Evolutionary conservation across 2,888 invertebrate genomes (phyloP), one percentile per base, ranked within the genome.

Genomic region (Eupeodes luniger): DNA sequence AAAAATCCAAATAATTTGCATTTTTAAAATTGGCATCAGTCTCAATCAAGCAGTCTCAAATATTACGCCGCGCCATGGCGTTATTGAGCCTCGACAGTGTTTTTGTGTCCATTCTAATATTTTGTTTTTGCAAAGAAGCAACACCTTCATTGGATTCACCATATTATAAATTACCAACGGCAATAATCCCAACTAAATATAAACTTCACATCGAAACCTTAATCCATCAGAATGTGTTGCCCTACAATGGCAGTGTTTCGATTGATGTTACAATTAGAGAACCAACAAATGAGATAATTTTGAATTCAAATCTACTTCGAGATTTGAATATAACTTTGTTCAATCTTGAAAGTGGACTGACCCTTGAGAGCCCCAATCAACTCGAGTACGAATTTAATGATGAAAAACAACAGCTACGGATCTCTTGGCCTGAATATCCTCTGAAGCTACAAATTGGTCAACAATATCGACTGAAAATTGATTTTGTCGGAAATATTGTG

Each of bases 261-360:
- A 72, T 72, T 57, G 70, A 72, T 72, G 6, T 72, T 11, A 44
- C 6, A 47, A n/a, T 72, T 14, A 40, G n/a, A 47, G 57, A 72
- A 57, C 57, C 44, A 57, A 72, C 70, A 9, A 72, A 72, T 57
- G 19, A 53, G 10, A 72, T 72, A 27, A 57, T 72, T 0, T 44
- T 72, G 19, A 55, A 72, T 57, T 14, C 44, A 14, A 5, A 57
- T 0, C 2, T 27, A n/a, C 70, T 72, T 44, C 40, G 7, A 1
- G 1, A 27, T 0, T 57, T 72, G 2, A 27, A 57, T 14, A 16
- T 72, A 47, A n/a, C 10, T 27, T 27, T 72, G 27, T 10, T 44
- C 2, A 57, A 57, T 47, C 6, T 72, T 9, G n/a, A 72, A 7
- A 72, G 7, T 44, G 44, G 57, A 4, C 5, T 72, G 5, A 27